These are phyloP conservation scores for Cepaea hortensis DNA, from an alignment of 2,888 invertebrate species.

Conservation along the genomic window DNA sequence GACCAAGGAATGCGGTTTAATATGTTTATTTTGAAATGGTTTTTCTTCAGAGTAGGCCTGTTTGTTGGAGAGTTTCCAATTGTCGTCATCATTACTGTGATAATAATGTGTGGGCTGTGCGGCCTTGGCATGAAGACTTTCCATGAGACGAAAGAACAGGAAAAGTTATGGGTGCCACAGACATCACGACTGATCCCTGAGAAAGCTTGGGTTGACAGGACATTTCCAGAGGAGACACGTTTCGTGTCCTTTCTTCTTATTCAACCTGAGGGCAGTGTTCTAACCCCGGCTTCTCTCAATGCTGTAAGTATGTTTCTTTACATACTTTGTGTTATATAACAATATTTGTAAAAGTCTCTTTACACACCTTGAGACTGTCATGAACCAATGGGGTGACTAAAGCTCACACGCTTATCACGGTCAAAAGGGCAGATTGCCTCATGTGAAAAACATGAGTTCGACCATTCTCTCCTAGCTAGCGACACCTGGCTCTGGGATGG, in stretches of 20 bases:
- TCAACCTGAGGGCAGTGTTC: conserved; percentile 54
- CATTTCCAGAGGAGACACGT: conserved; percentile 63
- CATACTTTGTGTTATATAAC: not conserved
- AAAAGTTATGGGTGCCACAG: conserved; percentile 67
- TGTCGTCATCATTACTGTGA: conserved; percentile 58
- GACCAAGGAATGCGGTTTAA: not conserved
- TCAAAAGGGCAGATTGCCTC: too few species aligned
- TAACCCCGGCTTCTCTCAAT: conserved; percentile 57
- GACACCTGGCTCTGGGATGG: too few species aligned
- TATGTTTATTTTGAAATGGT: not conserved
- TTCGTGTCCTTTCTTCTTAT: conserved; percentile 61
- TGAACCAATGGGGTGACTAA: too few species aligned
- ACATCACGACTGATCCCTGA: conserved; percentile 62
- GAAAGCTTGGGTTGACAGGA: conserved; percentile 61
- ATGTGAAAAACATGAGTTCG: too few species aligned
- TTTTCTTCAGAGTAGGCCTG: conserved; percentile 60
- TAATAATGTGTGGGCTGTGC: conserved; percentile 62
- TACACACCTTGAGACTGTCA: too few species aligned
- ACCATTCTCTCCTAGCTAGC: too few species aligned
- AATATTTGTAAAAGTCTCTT: too few species aligned
- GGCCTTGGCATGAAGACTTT: conserved; percentile 66
- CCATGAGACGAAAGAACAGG: conserved; percentile 61
- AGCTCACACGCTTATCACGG: too few species aligned
- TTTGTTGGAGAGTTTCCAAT: conserved; percentile 61
- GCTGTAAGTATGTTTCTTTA: conserved; percentile 57